Evolutionary conservation across 2,113 vertebrate species (phyloP), one percentile per base, ranked within the genome.

Genomic region (Synodontis membranacea): DNA sequence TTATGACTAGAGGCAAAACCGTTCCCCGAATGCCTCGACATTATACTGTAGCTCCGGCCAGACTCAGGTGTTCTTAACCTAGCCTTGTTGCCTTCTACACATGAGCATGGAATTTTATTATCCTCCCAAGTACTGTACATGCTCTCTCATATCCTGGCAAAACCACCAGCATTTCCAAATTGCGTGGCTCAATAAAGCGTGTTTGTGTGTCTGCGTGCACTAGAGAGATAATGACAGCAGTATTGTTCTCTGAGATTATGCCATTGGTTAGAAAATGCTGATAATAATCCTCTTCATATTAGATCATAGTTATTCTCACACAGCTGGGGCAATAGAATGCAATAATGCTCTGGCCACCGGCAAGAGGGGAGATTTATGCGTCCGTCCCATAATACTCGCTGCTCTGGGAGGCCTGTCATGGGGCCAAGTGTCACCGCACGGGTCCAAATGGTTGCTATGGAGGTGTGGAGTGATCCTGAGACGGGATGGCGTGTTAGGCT

Each of bases 241-340:
- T 87, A 89, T 89, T 89, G 86, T 88, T 88, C 48, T 81, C 52
- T 84, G 34, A 64, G 52, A 89, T 89, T 89, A 89, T 81, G 46
- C 84, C 70, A 87, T 89, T 86, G 86, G 87, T 86, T 81, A 89
- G 81, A 86, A 86, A 64, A 81, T 89, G 84, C 83, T 76, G 25
- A 82, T 89, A 89, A 89, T 83, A 82, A 75, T 82, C 64, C 86
- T 83, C 75, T 56, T 84, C 84, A 72, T 88, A 86, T 88, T 88
- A 89, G 85, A 89, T 80, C 86, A 48, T 88, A 56, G 42, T 88
- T 86, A 88, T 88, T 86, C 86, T 89, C 74, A n/a, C 81, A 34
- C 84, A 89, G 84, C 84, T 88, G 84, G 87, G 79, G 74, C 60
- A 68, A 52, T 80, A 17, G 80, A 80, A 58, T 72, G 84, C 81